phyloP scores from a whole-genome alignment of 2,113 vertebrate genomes.

The Calonectris borealis region DNA sequence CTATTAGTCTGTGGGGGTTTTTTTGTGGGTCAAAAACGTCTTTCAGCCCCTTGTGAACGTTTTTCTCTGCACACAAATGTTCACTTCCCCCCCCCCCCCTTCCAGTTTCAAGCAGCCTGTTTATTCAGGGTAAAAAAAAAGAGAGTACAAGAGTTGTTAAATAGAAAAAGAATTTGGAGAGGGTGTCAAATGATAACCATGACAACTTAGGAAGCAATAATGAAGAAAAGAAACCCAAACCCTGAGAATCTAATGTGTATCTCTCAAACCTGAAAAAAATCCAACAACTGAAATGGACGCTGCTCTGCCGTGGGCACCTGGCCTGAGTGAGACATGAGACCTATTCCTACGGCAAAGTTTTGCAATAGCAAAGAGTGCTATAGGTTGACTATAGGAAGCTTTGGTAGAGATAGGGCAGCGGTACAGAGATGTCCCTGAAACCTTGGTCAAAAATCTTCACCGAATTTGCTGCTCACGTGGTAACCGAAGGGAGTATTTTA shows the following conservation, averaged over 20 bases:
- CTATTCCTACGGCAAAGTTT: background rate
- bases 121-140: conserved; percentile 37
- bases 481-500: background rate
- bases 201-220: conserved; percentile 64
- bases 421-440: background rate
- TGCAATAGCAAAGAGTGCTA: background rate
- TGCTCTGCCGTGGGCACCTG: background rate
- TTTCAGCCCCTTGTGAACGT: background rate
- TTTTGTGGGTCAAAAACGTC: conserved; percentile 9
- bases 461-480: background rate
- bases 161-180: conserved; percentile 58
- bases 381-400: background rate
- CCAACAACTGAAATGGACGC: background rate
- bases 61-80: conserved; percentile 25
- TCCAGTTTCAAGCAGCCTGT: conserved; percentile 41
- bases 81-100: background rate
- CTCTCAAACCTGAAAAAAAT: background rate
- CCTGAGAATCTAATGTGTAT: conserved; percentile 25
- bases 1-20: background rate
- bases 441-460: background rate
- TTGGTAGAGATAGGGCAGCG: background rate
- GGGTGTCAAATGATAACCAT: conserved; percentile 65
- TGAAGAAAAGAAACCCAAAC: background rate
- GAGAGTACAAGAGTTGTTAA: conserved; percentile 32
- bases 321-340: background rate